Conservation (phyloP, 2,113 vertebrate species). For the Zosterops pallidus region DNA sequence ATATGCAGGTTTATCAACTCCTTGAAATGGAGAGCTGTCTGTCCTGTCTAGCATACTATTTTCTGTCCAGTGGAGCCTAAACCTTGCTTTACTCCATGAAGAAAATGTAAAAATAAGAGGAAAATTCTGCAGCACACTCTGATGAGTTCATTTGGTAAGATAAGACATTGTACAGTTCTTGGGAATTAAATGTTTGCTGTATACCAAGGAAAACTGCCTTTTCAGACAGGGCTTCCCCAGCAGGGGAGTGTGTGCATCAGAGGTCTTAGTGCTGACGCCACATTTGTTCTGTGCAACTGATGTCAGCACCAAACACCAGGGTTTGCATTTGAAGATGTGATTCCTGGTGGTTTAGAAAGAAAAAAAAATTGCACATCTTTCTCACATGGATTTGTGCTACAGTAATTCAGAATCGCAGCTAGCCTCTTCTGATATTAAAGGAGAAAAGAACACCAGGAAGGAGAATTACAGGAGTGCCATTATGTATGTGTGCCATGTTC, state of each 20-base stretch:
- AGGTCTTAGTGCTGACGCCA: background rate
- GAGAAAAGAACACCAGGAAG: background rate
- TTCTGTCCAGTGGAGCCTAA: conserved; percentile 10
- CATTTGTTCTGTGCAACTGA: background rate
- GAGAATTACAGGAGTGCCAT: background rate
- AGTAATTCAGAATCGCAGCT: background rate
- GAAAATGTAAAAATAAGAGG: background rate
- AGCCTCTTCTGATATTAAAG: background rate
- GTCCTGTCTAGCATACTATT: background rate
- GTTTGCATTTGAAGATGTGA: background rate
- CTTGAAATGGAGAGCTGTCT: background rate
- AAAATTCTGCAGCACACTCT: background rate
- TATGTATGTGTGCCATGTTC: background rate
- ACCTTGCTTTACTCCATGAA: background rate
- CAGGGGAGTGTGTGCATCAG: background rate
- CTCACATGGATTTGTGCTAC: background rate
- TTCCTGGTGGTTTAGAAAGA: background rate
- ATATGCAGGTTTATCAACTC: background rate
- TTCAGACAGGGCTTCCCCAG: background rate
- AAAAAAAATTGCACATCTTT: background rate
- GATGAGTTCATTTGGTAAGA: background rate
- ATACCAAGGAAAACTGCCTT: background rate
- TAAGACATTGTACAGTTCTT: background rate
- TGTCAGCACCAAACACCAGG: background rate
- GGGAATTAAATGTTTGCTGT: background rate